Percentiles rank a stretch among this genome's conserved stretches.
Conservation (phyloP, 2,797 vertebrate genomes). For the Thamnophis elegans region DNA sequence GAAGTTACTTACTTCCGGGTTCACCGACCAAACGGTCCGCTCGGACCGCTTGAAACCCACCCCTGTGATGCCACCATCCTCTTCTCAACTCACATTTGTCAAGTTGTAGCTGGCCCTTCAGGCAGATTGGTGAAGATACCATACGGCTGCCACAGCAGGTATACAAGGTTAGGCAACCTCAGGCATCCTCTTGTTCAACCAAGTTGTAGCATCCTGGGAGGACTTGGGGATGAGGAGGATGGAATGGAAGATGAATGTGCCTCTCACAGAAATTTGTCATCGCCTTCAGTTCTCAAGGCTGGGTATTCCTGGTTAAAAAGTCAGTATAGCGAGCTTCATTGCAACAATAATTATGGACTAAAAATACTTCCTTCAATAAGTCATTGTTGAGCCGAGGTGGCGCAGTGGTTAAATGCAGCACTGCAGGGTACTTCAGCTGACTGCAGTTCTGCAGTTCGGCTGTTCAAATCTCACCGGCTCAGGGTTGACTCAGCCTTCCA, state of each 20-base stretch:
- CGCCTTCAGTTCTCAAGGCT: not conserved
- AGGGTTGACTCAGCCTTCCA: too few species aligned
- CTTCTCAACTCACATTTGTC: not conserved
- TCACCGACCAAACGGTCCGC: too few species aligned
- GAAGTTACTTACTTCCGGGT: too few species aligned
- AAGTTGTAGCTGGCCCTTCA: not conserved
- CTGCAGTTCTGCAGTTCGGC: too few species aligned
- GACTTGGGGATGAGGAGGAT: not conserved
- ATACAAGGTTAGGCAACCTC: not conserved
- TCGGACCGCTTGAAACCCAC: too few species aligned
- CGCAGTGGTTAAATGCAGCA: too few species aligned
- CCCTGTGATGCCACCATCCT: too few species aligned
- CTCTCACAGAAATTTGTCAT: not conserved
- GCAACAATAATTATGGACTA: not conserved
- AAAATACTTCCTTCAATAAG: not conserved
- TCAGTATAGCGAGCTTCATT: not conserved
- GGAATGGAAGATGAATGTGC: not conserved
- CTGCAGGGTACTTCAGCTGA: too few species aligned
- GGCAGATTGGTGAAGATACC: not conserved
- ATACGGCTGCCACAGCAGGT: not conserved
- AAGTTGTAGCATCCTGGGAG: not conserved
- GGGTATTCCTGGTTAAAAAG: not conserved
- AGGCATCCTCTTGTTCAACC: not conserved
- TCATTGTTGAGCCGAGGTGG: too few species aligned
- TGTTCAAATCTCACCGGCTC: too few species aligned